Conservation (phyloP, 2,797 vertebrate genomes). For the Caiman crocodilus region DNA sequence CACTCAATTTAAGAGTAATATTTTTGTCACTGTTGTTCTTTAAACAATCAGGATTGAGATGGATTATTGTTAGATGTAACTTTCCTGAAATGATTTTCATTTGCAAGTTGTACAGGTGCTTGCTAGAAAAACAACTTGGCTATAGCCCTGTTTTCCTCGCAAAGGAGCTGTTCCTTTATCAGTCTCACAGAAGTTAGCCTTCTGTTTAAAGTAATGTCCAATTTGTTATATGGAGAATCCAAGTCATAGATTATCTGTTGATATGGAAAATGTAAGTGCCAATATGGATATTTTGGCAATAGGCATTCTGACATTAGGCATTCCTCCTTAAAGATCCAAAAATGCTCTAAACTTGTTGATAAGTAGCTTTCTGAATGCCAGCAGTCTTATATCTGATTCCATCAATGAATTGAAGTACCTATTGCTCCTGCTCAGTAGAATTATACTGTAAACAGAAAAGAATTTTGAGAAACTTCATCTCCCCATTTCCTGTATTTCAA, state of each 20-base stretch:
- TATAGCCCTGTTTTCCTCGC: neutral
- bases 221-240: slow-evolving; percentile 29
- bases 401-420: neutral
- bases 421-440: neutral
- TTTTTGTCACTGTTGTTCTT: neutral
- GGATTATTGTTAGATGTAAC: neutral
- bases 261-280: neutral
- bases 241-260: neutral
- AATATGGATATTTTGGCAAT: too few relatives aligned
- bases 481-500: neutral
- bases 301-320: neutral
- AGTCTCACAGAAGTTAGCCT: slow-evolving; percentile 52
- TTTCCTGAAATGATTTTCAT: neutral
- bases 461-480: neutral
- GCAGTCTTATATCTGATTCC: neutral
- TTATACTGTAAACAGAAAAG: neutral
- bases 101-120: slow-evolving; percentile 2
- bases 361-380: slow-evolving; percentile 14
- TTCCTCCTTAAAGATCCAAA: slow-evolving; percentile 34
- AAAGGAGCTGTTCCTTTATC: slow-evolving; percentile 36
- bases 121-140: neutral
- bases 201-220: slow-evolving; percentile 39
- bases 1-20: slow-evolving; percentile 47
- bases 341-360: neutral
- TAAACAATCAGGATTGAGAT: neutral